Evolutionary conservation across 2,113 vertebrate species (phyloP).

Genomic region (Carassius auratus): DNA sequence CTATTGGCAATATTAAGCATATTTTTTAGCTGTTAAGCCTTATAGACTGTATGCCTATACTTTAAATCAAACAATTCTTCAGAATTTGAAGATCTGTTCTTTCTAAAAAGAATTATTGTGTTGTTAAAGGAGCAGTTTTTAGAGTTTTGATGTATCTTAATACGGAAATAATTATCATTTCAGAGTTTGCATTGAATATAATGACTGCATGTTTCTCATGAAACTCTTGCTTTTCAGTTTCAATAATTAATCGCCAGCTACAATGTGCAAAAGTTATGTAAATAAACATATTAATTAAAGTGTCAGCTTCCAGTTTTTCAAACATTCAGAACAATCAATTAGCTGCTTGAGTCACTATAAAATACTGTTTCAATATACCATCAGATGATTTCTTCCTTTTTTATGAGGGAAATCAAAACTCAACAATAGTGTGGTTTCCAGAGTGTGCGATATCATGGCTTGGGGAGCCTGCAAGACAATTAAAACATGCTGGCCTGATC

Average conservation of each 20-base stretch:
- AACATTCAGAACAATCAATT: conserved; percentile 47
- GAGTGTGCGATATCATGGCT: background rate
- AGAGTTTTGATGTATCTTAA: background rate
- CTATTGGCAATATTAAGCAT: background rate
- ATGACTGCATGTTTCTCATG: conserved; percentile 6
- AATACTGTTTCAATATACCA: conserved; percentile 1
- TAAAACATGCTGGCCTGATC: background rate
- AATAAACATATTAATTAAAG: conserved; percentile 50
- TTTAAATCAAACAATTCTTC: conserved; percentile 11
- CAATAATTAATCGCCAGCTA: conserved; percentile 25
- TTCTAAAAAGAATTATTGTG: background rate
- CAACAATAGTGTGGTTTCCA: background rate
- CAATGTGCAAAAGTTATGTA: conserved; percentile 24
- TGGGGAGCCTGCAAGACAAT: conserved; percentile 26
- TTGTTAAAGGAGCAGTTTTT: background rate
- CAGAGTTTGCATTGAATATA: background rate
- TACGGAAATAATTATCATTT: background rate
- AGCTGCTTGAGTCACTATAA: conserved; percentile 1
- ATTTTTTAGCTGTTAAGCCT: background rate
- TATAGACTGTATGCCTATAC: background rate
- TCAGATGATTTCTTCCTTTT: conserved; percentile 6
- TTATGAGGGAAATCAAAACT: background rate
- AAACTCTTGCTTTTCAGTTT: conserved; percentile 12
- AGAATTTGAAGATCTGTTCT: background rate
- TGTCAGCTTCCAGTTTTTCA: conserved; percentile 37